A percentile compares a stretch with the other conserved stretches of the same genome.
phyloP scores from a whole-genome alignment of 2,888 invertebrate genomes.

The Julus scandinavius region DNA sequence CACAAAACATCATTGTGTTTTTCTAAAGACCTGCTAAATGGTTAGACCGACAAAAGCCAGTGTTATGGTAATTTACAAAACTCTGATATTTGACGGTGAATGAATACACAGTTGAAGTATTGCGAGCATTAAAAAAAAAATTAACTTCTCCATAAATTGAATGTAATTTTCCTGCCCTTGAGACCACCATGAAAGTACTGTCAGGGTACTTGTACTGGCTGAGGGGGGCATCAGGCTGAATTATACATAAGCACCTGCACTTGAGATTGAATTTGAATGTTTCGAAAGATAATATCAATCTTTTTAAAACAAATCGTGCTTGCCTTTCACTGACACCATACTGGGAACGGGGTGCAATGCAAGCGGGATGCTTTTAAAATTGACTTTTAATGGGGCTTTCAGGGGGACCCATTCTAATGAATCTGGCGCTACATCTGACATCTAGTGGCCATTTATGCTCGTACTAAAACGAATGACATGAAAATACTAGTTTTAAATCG shows the following conservation, averaged over 20 bases:
- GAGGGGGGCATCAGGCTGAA: not conserved
- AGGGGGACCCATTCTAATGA: not conserved
- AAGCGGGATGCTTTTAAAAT: not conserved
- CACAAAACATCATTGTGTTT: not conserved
- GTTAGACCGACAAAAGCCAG: not conserved
- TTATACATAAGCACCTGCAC: conserved; percentile 19
- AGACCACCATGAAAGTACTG: conserved; percentile 39
- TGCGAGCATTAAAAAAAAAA: conserved; percentile 3
- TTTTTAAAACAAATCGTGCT: conserved; percentile 20
- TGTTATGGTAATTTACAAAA: not conserved
- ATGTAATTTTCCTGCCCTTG: conserved; percentile 1
- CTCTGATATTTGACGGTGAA: conserved; percentile 14
- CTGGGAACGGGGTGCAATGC: not conserved
- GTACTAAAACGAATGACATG: not conserved
- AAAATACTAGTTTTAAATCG: not conserved
- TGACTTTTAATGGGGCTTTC: not conserved
- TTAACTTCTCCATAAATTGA: not conserved
- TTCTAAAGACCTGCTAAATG: not conserved
- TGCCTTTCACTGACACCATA: conserved; percentile 39
- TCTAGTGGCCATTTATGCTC: not conserved
- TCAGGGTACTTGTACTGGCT: not conserved
- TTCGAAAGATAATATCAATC: not conserved
- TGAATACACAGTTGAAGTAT: not conserved
- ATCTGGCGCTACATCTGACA: not conserved
- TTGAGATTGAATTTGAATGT: conserved; percentile 6